Conservation (phyloP, 2,113 vertebrate genomes). For the Phoxinus phoxinus region DNA sequence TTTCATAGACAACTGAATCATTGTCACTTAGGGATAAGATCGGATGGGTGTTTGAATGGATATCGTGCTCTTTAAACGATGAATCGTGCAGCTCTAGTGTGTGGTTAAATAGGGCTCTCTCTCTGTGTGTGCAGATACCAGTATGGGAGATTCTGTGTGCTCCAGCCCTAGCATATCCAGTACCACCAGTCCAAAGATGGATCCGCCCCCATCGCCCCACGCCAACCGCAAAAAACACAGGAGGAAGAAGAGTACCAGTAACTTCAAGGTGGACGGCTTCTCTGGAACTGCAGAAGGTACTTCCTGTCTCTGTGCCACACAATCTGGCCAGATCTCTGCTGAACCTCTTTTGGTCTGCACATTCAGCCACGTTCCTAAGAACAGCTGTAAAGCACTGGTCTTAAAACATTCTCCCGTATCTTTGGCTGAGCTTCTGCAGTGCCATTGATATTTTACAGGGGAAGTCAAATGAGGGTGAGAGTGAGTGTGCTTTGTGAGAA, state of each 20-base stretch:
- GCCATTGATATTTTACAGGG: not conserved
- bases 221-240: conserved; percentile 98
- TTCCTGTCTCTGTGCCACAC: conserved; percentile 56
- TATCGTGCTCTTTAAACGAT: no score
- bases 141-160: conserved; percentile 90
- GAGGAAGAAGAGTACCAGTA: conserved; percentile 98
- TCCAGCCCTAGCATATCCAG: conserved; percentile 96
- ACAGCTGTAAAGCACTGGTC: not conserved
- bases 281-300: conserved; percentile 95
- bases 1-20: no score
- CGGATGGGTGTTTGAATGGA: no score
- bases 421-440: not conserved
- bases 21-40: no score
- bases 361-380: not conserved
- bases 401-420: not conserved
- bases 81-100: not conserved
- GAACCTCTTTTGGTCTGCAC: not conserved
- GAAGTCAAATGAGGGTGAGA: not conserved
- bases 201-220: conserved; percentile 94
- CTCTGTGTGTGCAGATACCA: conserved; percentile 80
- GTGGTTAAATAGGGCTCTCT: not conserved
- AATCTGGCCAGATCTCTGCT: not conserved
- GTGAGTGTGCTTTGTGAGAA: not conserved
- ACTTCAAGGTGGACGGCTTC: conserved; percentile 93
- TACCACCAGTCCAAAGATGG: conserved; percentile 94